Percentiles rank a stretch among this genome's conserved stretches.
Evolutionary conservation across 2,797 vertebrate genomes (phyloP).

Genomic region (Pipistrellus pipistrellus): DNA sequence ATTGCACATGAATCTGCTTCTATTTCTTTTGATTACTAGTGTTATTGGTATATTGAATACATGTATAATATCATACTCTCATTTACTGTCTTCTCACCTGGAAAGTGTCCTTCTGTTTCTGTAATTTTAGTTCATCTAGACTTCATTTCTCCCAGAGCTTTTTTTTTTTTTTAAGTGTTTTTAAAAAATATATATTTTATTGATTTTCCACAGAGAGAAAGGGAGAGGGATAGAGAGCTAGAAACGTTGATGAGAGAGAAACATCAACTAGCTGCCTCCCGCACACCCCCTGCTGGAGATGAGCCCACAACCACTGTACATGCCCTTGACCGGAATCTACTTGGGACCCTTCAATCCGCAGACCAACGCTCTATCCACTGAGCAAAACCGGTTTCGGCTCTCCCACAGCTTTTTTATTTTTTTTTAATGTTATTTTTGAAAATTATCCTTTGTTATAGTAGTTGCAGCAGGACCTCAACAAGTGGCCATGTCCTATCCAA

Average conservation of each 20-base stretch:
- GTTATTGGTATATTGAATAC: background rate
- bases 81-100: conserved; percentile 18
- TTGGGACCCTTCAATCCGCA: no score
- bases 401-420: background rate
- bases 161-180: no score
- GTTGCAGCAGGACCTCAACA: background rate
- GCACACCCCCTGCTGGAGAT: no score
- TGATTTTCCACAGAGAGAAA: no score
- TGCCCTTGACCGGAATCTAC: no score
- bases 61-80: background rate
- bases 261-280: no score
- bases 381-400: no score
- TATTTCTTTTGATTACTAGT: background rate
- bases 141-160: background rate
- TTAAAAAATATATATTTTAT: no score
- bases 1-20: background rate
- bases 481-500: background rate
- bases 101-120: background rate
- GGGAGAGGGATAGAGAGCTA: no score
- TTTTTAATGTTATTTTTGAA: background rate
- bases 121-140: background rate
- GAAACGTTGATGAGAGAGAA: no score
- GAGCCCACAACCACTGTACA: no score
- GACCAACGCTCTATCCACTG: no score
- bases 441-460: background rate